A percentile compares a stretch with the other conserved stretches of the same genome.
phyloP scores from a whole-genome alignment of 2,113 vertebrate species.

The Otis tarda region DNA sequence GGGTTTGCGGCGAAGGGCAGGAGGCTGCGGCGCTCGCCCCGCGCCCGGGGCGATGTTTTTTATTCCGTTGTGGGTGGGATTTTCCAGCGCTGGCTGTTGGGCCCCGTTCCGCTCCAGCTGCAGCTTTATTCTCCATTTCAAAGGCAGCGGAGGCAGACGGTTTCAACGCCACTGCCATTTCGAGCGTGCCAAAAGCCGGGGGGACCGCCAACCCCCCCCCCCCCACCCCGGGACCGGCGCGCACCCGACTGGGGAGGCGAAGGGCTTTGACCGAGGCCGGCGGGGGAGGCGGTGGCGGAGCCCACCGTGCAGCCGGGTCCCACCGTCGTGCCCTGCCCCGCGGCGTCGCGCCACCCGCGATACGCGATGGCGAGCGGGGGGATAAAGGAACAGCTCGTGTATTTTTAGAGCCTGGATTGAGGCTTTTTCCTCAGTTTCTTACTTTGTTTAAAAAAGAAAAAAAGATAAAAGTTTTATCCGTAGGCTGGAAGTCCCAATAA shows the following conservation, averaged over 20 bases:
- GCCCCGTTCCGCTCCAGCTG: constrained; percentile 69
- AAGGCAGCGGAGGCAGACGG: constrained; percentile 59
- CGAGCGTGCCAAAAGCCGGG: constrained; percentile 4
- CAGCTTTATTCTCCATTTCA: constrained; percentile 71
- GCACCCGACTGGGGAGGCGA: not conserved
- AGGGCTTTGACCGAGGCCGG: not conserved
- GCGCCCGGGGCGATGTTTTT: constrained; percentile 30
- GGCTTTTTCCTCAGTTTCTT: not conserved
- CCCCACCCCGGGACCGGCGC: not conserved
- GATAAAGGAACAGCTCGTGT: not conserved
- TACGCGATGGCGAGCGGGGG: fast-evolving
- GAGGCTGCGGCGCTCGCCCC: constrained; percentile 42
- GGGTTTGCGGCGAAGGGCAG: not conserved
- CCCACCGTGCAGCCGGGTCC: fast-evolving
- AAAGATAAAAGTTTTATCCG: not conserved
- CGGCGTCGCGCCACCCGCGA: fast-evolving
- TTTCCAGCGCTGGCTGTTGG: constrained; percentile 65
- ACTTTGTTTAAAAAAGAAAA: not conserved
- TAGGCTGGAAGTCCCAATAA: not conserved
- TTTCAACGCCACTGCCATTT: constrained; percentile 65
- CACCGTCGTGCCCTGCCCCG: not conserved
- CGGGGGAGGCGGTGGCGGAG: not conserved
- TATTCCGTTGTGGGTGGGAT: constrained; percentile 67
- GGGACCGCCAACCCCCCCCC: not conserved
- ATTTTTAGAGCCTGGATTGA: not conserved